phyloP scores from a whole-genome alignment of 1,140 invertebrate genomes.

The Asobara japonica region DNA sequence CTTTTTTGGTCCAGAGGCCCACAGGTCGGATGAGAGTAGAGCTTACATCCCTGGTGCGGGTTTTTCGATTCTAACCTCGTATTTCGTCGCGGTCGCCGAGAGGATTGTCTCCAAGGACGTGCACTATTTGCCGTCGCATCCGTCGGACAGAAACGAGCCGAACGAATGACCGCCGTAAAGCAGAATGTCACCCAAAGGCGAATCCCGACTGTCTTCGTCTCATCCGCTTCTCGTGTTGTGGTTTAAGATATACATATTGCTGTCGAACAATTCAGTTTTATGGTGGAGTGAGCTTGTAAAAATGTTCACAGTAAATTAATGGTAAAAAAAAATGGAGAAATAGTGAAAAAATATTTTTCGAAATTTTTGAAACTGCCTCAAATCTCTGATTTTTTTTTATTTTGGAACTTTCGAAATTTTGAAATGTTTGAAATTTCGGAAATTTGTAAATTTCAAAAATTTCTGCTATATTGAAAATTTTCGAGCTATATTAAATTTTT shows the following conservation, averaged over 20 bases:
- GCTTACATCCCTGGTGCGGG: not conserved
- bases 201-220: not conserved
- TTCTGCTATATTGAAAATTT: too few relatives aligned
- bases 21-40: not conserved
- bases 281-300: not conserved
- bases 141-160: not conserved
- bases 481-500: too few relatives aligned
- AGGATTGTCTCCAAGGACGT: slow-evolving; percentile 11
- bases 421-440: too few relatives aligned
- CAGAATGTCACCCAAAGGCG: slow-evolving; percentile 4
- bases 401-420: too few relatives aligned
- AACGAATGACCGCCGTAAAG: slow-evolving; percentile 8
- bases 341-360: too few relatives aligned
- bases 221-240: not conserved
- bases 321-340: too few relatives aligned
- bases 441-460: too few relatives aligned
- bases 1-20: not conserved
- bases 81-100: not conserved
- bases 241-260: slow-evolving; percentile 4
- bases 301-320: too few relatives aligned
- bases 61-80: not conserved
- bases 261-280: not conserved
- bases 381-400: too few relatives aligned
- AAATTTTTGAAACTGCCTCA: too few relatives aligned
- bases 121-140: not conserved